Base-by-base conservation (phyloP, 37 sponge, comb jelly and placozoan genomes). In the Bolinopsis microptera region DNA sequence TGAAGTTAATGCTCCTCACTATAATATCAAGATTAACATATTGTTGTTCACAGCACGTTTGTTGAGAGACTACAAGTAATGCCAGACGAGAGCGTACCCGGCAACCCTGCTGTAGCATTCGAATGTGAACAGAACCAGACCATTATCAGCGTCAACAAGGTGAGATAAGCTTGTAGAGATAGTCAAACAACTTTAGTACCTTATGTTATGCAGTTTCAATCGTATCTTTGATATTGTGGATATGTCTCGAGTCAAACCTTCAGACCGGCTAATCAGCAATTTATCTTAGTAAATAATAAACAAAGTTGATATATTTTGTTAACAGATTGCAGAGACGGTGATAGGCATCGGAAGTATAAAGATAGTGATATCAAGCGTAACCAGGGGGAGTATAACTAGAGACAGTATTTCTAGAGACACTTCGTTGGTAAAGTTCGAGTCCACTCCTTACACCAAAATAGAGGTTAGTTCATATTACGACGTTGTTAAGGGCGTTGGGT, bases 381-480 rank as follows among this genome's bases (percentile, higher is more conserved):
- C 80, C 35, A 77, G 80, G 21, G 80, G 80, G 1, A 27, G 9
- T 22, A 1, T 77, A 13, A 35, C 21, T 9, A 77, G 32, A 18
- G 80, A 77, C 21, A 25, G 27, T 25, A 18, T 70, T 2, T 28
- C 5, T 24, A 70, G 27, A 18, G 74, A 70, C 5, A 35, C 36
- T 16, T 77, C 21, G 1, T 34, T 32, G 35, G 80, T 77, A 5
- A 77, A 77, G 35, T 77, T 77, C 37, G 80, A 77, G 16, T 31
- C 80, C 13, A 77, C 80, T 8, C 80, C 80, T 1, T 77, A 77
- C 33, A 77, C 32, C 18, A 77, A 77, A 77, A 77, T 77, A 8
- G 80, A 48, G 61, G 61, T 48, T 48, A 18, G 61, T 13, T 48
- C 13, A 48, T 48, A 48, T 48, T 48, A 18, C 61, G n/a, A n/a